phyloP scores from a whole-genome alignment of 2,797 vertebrate genomes.

The Aldrovandia affinis region DNA sequence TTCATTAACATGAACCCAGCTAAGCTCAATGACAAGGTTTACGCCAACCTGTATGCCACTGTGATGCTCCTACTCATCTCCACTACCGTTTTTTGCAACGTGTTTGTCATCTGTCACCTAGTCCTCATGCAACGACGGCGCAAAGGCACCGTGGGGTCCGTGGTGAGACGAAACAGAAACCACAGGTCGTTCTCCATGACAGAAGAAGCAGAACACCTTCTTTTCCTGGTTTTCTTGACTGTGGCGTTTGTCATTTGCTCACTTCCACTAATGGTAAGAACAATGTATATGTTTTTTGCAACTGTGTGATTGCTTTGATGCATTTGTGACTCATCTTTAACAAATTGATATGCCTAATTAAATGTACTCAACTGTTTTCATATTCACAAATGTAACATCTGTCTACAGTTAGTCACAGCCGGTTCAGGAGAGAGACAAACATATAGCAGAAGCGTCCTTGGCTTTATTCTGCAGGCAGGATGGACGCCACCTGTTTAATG shows the following conservation, averaged over 20 bases:
- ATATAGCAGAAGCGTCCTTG: too few relatives aligned
- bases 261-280: slow-evolving; percentile 80
- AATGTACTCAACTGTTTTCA: neutral
- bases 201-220: slow-evolving; percentile 79
- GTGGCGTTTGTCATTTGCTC: slow-evolving; percentile 80
- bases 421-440: neutral
- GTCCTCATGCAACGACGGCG: slow-evolving; percentile 72
- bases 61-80: slow-evolving; percentile 73
- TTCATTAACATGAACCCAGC: slow-evolving; percentile 64
- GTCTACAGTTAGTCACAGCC: too few relatives aligned
- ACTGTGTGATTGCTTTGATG: too few relatives aligned
- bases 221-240: slow-evolving; percentile 80
- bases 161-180: slow-evolving; percentile 58
- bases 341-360: too few relatives aligned
- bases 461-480: neutral
- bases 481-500: neutral
- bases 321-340: too few relatives aligned
- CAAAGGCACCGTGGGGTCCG: slow-evolving; percentile 43
- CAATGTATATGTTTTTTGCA: neutral
- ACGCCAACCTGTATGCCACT: slow-evolving; percentile 70
- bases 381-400: neutral
- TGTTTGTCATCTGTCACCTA: slow-evolving; percentile 73
- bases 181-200: slow-evolving; percentile 47
- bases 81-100: slow-evolving; percentile 78
- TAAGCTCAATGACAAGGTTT: slow-evolving; percentile 32